Evolutionary conservation across 2,888 invertebrate species (phyloP).

Genomic region (Protodeltote pygarga): DNA sequence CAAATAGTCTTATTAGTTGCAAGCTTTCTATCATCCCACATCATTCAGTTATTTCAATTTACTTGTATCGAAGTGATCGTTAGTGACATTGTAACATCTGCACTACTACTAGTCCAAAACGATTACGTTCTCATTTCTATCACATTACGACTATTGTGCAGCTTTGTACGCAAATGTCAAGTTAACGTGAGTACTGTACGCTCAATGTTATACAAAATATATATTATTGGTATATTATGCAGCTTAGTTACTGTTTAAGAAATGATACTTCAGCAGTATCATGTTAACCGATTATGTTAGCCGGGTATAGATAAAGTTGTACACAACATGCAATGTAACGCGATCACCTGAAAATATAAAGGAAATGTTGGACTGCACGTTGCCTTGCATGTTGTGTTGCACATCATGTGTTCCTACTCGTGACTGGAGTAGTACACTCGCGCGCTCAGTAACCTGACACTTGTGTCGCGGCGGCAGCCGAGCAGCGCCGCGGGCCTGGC

Average conservation of each 20-base stretch:
- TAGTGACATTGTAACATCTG: constrained; percentile 10
- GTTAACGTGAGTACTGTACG: not conserved
- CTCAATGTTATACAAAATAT: not conserved
- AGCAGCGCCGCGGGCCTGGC: not conserved
- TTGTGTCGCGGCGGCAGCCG: no score
- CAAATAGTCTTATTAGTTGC: constrained; percentile 47
- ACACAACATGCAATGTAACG: no score
- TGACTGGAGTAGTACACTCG: no score
- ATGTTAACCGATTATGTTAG: not conserved
- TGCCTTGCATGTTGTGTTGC: no score
- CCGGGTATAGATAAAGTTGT: no score
- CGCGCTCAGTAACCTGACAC: no score
- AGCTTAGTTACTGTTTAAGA: not conserved
- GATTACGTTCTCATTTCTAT: constrained; percentile 3
- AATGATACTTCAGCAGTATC: not conserved
- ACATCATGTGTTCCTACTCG: no score
- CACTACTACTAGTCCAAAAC: constrained; percentile 6
- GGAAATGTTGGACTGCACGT: no score
- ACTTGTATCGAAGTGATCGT: not conserved
- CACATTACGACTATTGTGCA: constrained; percentile 10
- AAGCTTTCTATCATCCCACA: constrained; percentile 36
- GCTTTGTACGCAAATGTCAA: constrained; percentile 5
- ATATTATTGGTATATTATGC: no score
- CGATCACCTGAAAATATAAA: no score
- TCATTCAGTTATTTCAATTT: constrained; percentile 9